Conservation (phyloP, 2,113 vertebrate species). For the Gopherus evgoodei region DNA sequence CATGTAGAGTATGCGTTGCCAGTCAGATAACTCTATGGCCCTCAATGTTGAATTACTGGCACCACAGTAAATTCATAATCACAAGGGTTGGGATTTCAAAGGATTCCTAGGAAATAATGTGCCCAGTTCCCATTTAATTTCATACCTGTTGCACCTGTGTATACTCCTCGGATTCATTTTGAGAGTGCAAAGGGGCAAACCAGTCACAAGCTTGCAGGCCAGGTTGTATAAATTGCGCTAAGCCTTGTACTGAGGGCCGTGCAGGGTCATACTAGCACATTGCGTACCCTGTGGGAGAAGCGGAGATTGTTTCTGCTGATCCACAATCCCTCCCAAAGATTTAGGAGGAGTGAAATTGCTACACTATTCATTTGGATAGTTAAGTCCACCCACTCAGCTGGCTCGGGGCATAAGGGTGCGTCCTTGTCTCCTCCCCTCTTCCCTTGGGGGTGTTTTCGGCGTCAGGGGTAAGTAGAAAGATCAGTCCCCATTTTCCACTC, state of each 20-base stretch:
- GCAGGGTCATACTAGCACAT: rapidly evolving
- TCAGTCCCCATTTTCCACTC: background rate
- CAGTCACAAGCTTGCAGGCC: background rate
- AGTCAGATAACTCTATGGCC: background rate
- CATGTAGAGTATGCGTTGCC: background rate
- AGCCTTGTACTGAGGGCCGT: background rate
- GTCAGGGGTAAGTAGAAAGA: background rate
- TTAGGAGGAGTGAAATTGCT: background rate
- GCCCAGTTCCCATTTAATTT: background rate
- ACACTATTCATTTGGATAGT: background rate
- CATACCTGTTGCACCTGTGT: background rate
- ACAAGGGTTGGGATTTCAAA: constrained; percentile 6
- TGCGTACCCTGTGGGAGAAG: background rate
- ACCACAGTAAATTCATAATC: background rate
- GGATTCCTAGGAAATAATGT: background rate
- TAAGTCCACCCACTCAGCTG: background rate
- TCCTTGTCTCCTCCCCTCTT: background rate
- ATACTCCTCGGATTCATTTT: background rate
- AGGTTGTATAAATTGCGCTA: background rate
- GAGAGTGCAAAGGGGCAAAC: background rate
- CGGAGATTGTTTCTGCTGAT: background rate
- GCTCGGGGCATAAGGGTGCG: background rate
- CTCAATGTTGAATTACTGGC: background rate
- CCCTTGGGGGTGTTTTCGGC: background rate
- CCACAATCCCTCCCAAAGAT: rapidly evolving